Evolutionary conservation across 2,888 invertebrate genomes (phyloP), one percentile per base, ranked within the genome.

Genomic region (Sericinus montela): DNA sequence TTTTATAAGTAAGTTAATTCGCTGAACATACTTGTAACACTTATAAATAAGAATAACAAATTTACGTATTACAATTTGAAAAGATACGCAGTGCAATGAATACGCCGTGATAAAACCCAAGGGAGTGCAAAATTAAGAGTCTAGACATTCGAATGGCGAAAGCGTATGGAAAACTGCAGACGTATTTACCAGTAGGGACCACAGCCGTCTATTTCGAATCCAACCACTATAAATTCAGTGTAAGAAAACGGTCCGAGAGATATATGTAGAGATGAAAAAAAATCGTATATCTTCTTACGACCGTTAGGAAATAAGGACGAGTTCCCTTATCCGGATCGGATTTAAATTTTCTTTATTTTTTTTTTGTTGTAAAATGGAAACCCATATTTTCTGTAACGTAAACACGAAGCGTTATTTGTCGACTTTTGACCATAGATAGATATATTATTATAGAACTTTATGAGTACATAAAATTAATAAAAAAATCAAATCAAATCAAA

Each of bases 201-300:
- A 10, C 45, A 28, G 28, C 40, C 3, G 13, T 10, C 19, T 60
- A 62, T 60, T 59, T 60, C 53, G 56, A 50, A 47, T 39, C 47
- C 28, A 56, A 58, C 63, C 55, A 49, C 61, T 41, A 85, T 86
- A 86, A 86, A 86, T 85, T 74, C 62, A 53, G 39, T 30, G 69
- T 60, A 78, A 81, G 86, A 83, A 85, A 86, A 84, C 85, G 83
- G 83, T 81, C 84, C 81, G 78, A 84, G 65, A 80, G 78, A 84
- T 82, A 79, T 80, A 82, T 78, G 75, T 60, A 63, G 64, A 62
- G 65, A 68, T 63, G 72, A 80, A 80, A 82, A 82, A 77, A 44
- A 48, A 45, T 64, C 70, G 71, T 75, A 57, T 54, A 57, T 59
- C 57, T 43, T 50, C 34, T 30, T 34, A 28, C 54, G 48, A 50